Conservation (phyloP, 1,140 invertebrate species). For the Neoseiulus cucumeris region DNA sequence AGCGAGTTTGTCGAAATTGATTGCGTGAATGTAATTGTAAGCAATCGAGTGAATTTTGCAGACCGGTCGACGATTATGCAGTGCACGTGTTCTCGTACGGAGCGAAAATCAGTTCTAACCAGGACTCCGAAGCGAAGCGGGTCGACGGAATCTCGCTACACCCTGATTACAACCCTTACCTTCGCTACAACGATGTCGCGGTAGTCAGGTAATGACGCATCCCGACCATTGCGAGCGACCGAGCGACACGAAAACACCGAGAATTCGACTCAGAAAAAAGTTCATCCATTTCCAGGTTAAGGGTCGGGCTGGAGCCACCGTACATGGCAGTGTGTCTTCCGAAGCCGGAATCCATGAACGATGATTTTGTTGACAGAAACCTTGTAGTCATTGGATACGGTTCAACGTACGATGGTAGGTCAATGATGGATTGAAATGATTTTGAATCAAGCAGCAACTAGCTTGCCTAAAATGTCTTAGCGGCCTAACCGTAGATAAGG, state of each 20-base stretch:
- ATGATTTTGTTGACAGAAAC: background rate
- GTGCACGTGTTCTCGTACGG: slow-evolving; percentile 4
- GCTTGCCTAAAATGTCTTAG: no score
- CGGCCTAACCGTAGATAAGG: no score
- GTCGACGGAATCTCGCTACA: background rate
- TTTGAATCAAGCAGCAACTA: no score
- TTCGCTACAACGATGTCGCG: slow-evolving; percentile 5
- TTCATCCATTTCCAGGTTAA: background rate
- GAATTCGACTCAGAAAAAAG: no score
- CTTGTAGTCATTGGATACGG: background rate
- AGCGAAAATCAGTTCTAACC: background rate
- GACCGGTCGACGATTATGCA: background rate
- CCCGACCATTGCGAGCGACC: background rate
- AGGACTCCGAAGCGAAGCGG: background rate
- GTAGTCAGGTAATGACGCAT: background rate
- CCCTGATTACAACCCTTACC: slow-evolving; percentile 4
- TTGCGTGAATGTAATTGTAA: no score
- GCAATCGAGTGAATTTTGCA: background rate
- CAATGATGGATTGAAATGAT: no score
- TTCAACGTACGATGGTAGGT: background rate
- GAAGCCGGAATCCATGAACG: background rate
- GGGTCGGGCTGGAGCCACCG: background rate
- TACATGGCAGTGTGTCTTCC: background rate
- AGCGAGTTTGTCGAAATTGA: no score
- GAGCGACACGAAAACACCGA: background rate